These are phyloP conservation scores for Pangasius krempfi DNA, from an alignment of 2,797 vertebrate species.

Conservation along the genomic window DNA sequence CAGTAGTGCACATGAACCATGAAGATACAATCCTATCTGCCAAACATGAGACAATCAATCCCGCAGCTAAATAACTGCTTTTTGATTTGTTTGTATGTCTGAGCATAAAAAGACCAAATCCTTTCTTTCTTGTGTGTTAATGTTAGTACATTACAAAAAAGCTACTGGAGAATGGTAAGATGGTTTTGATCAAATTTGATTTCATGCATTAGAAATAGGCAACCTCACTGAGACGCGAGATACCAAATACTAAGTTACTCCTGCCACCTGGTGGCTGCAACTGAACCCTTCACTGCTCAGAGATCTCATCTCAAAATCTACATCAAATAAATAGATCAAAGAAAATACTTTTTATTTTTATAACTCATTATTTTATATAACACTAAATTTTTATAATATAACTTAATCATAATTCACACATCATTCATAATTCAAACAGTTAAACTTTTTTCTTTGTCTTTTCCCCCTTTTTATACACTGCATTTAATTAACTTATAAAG, in stretches of 20 bases:
- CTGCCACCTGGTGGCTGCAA: slow-evolving; percentile 52
- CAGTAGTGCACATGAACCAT: slow-evolving; percentile 43
- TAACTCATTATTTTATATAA: not conserved
- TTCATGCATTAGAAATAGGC: slow-evolving; percentile 4
- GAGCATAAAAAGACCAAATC: slow-evolving; percentile 49
- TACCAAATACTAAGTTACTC: slow-evolving; percentile 19
- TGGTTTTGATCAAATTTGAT: slow-evolving; percentile 11
- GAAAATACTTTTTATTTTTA: slow-evolving; percentile 17
- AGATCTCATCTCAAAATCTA: not conserved
- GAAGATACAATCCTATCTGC: slow-evolving; percentile 49
- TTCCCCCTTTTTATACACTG: not conserved
- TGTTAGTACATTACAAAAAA: slow-evolving; percentile 11
- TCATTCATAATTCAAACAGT: not conserved
- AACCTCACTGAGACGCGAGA: not conserved
- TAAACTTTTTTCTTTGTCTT: not conserved
- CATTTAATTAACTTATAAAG: not conserved
- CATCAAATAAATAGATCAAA: not conserved
- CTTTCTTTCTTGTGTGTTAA: slow-evolving; percentile 32
- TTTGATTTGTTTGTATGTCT: slow-evolving; percentile 59
- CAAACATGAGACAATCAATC: slow-evolving; percentile 55
- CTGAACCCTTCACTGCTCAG: not conserved
- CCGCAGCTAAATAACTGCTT: slow-evolving; percentile 52
- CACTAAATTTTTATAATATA: not conserved
- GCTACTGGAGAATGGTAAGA: not conserved
- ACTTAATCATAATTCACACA: not conserved